Base-by-base conservation (phyloP, 35 echinoderm and acorn worm species). In the Apostichopus californicus region DNA sequence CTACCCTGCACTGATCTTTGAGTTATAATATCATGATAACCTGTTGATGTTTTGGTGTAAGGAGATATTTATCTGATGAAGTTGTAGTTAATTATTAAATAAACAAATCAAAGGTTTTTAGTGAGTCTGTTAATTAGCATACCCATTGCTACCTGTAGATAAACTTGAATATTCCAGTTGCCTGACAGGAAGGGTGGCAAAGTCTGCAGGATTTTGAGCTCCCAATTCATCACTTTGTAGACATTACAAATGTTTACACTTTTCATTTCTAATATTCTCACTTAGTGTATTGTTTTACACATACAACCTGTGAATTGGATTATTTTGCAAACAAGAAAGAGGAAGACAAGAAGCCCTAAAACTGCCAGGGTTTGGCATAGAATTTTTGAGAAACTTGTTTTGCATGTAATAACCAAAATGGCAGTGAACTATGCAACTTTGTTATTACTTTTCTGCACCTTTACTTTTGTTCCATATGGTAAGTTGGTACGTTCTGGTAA, bases 151-250 rank as follows among this genome's bases (percentile, higher is more conserved):
- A 68, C 64, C 18, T 68, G 18, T 14, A 68, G 18, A 68, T 68
- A 11, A 68, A 68, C 64, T 68, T 68, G 11, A 68, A 68, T 14
- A 68, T 18, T 18, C 64, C 11, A 11, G 18, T 68, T 68, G 64
- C 64, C 64, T 68, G 64, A 56, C n/a, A 46, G 34, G 53, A 83
- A 83, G 80, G 80, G 80, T 83, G 80, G 80, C 80, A 83, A 83
- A 83, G 55, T 83, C 55, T 24, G 34, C 10, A 17, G 6, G 25
- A 55, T 83, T 83, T 83, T 83, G 80, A 83, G 80, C 80, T 83
- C 80, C 80, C 80, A n/a, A 54, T 55, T 8, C 34, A 46, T 9
- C 77, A 78, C 22, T 46, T 46, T 46, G 34, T 46, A 46, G 34
- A 46, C 34, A 46, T 46, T 46, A 46, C 34, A 46, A 46, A 46